phyloP scores from a whole-genome alignment of 2,797 vertebrate species.

The Bovichtus diacanthus region DNA sequence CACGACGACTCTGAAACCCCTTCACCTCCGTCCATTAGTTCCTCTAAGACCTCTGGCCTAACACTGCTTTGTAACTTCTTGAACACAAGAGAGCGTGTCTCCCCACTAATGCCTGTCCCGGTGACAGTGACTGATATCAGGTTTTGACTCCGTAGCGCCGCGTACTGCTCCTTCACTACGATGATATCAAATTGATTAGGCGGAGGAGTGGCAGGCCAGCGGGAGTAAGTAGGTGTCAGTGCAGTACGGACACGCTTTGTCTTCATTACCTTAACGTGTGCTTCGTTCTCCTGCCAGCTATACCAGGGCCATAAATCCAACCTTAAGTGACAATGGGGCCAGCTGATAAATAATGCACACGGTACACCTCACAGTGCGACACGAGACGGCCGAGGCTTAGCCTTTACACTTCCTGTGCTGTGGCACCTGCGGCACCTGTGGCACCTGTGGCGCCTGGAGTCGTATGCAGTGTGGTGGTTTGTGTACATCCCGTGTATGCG shows the following conservation, averaged over 20 bases:
- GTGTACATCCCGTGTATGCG: not conserved
- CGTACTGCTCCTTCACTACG: conserved; percentile 3
- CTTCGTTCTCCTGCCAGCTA: conserved; percentile 35
- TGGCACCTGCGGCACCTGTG: not conserved
- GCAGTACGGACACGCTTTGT: conserved; percentile 64
- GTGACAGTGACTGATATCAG: conserved; percentile 51
- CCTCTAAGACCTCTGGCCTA: conserved; percentile 78
- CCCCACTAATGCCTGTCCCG: conserved; percentile 23
- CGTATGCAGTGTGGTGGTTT: not conserved
- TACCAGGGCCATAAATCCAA: not conserved
- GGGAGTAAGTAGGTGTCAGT: conserved; percentile 34
- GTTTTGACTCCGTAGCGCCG: conserved; percentile 13
- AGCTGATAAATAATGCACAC: conserved; percentile 81
- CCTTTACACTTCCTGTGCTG: conserved; percentile 21
- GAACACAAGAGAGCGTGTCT: conserved; percentile 68
- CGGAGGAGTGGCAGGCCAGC: not conserved
- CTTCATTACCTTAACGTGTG: conserved; percentile 77
- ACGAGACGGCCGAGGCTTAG: conserved; percentile 59
- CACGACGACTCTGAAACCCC: conserved; percentile 77
- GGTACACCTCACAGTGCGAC: conserved; percentile 72
- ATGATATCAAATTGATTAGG: conserved; percentile 12
- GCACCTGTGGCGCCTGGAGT: conserved; percentile 11
- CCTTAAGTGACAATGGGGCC: conserved; percentile 49
- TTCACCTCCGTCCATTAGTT: conserved; percentile 76
- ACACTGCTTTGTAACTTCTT: conserved; percentile 77